phyloP scores from a whole-genome alignment of 2,113 vertebrate genomes.

The Pluvialis apricaria region DNA sequence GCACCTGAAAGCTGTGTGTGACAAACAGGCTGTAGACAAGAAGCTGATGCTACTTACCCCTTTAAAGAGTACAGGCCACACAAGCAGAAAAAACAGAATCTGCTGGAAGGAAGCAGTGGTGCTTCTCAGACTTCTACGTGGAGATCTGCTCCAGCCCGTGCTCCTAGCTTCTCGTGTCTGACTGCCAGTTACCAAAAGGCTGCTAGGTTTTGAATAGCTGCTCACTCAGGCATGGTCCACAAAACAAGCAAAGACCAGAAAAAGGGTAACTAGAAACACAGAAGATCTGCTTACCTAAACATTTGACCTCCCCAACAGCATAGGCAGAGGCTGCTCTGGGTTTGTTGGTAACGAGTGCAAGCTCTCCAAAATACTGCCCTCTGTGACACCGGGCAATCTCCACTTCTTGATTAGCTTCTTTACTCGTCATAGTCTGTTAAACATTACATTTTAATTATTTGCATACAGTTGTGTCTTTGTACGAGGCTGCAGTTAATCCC shows the following conservation, averaged over 20 bases:
- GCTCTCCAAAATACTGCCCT: conserved; percentile 98
- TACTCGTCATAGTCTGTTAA: conserved; percentile 86
- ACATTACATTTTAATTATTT: not conserved
- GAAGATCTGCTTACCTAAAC: conserved; percentile 84
- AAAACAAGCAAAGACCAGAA: not conserved
- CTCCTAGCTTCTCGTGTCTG: not conserved
- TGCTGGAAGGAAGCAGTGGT: not conserved
- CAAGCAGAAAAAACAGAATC: not conserved
- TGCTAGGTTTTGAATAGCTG: not conserved
- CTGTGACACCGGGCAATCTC: conserved; percentile 92
- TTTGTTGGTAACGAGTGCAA: conserved; percentile 98
- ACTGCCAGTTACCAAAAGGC: not conserved
- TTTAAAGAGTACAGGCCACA: not conserved
- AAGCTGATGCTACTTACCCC: not conserved
- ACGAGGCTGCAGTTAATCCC: not conserved
- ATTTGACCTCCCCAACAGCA: conserved; percentile 90
- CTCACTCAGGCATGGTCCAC: not conserved
- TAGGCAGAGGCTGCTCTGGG: conserved; percentile 97
- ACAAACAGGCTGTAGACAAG: not conserved
- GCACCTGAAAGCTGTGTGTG: not conserved
- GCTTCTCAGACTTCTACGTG: not conserved
- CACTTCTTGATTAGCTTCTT: conserved; percentile 89
- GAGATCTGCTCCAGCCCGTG: not conserved
- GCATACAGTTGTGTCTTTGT: not conserved
- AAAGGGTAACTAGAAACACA: not conserved